A percentile compares a stretch with the other conserved stretches of the same genome.
Conservation (phyloP, 2,888 invertebrate species). For the Allolobophora icterica region DNA sequence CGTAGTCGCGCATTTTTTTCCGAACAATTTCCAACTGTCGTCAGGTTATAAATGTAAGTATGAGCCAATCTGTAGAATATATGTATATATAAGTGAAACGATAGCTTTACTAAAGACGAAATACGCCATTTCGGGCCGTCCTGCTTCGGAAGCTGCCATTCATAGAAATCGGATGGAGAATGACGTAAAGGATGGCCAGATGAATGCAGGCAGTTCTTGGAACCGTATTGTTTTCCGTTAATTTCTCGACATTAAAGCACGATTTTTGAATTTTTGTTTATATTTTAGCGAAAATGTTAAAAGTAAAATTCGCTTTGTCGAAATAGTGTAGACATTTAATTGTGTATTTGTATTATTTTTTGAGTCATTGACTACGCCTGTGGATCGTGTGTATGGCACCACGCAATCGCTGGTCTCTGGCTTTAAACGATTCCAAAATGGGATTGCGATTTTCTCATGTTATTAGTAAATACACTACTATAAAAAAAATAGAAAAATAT, state of each 20-base stretch:
- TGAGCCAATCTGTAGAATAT: neutral
- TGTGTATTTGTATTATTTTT: neutral
- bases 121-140: slow-evolving; percentile 17
- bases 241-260: neutral
- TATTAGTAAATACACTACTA: neutral
- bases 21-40: neutral
- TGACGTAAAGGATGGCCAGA: neutral
- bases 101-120: neutral
- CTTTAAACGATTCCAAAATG: neutral
- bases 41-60: slow-evolving; percentile 13
- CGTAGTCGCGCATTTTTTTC: slow-evolving; percentile 13
- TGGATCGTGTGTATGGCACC: neutral
- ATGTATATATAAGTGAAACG: neutral
- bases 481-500: no score
- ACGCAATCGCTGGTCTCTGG: neutral
- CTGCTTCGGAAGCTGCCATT: slow-evolving; percentile 17
- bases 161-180: slow-evolving; percentile 10
- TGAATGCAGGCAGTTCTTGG: neutral
- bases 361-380: neutral
- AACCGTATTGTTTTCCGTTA: neutral
- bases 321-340: neutral
- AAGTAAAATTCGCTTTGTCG: neutral
- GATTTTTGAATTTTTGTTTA: neutral
- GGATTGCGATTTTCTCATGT: neutral
- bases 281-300: neutral